A percentile compares a stretch with the other conserved stretches of the same genome.
These are phyloP conservation scores for Perca schrenkii DNA, from an alignment of 2,113 vertebrate genomes.

Conservation along the genomic window DNA sequence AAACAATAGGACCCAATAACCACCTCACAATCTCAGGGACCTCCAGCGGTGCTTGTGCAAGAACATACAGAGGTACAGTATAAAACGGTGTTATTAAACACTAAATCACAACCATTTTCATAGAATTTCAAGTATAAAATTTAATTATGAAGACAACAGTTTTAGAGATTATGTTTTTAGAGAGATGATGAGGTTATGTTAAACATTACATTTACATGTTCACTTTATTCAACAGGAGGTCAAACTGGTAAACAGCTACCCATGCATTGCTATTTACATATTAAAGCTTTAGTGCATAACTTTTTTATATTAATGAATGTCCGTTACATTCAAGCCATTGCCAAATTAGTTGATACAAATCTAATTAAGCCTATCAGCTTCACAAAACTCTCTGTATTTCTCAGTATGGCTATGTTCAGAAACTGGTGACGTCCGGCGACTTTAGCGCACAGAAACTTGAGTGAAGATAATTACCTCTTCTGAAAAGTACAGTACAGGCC, in stretches of 20 bases:
- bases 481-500: no score
- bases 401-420: no score
- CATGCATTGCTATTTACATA: neutral
- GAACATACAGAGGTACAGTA: slow-evolving; percentile 89
- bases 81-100: neutral
- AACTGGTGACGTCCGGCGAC: no score
- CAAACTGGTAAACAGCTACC: neutral
- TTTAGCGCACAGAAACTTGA: no score
- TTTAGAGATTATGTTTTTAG: neutral
- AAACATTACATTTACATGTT: neutral
- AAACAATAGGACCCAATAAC: slow-evolving; percentile 85
- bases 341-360: no score
- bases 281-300: no score
- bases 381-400: no score
- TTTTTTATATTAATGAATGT: no score
- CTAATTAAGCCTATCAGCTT: no score
- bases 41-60: slow-evolving; percentile 86
- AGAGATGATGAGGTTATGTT: neutral
- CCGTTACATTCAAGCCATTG: no score
- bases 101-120: neutral
- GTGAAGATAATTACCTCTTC: no score
- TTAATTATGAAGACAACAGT: neutral
- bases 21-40: slow-evolving; percentile 88
- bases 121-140: neutral
- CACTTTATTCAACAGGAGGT: neutral